Evolutionary conservation across 2,113 vertebrate genomes (phyloP), one percentile per base, ranked within the genome.

Genomic region (Etheostoma cragini): DNA sequence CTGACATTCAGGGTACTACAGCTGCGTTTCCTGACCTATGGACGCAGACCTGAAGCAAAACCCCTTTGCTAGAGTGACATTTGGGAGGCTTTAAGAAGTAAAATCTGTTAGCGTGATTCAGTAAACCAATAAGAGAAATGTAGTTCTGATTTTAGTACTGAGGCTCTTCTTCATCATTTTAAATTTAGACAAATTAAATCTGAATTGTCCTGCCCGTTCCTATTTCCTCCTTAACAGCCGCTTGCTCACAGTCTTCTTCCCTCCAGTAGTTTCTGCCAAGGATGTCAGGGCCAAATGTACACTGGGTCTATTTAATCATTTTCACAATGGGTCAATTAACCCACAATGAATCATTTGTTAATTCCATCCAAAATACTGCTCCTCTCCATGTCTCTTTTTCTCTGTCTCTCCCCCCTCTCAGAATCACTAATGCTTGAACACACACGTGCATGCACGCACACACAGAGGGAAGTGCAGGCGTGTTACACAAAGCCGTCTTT

Each of bases 291-390:
- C 83, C 80, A 82, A 85, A 88, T 78, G 68, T 84, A 76, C 84
- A 75, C 80, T 74, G 82, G 75, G 50, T 89, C 81, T 38, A 64
- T 90, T 90, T 84, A 89, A 91, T 91, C 76, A 77, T 88, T 88
- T 89, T 78, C 72, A 92, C 85, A 88, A 71, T 79, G 70, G 85
- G 84, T 91, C 84, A 88, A 86, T 92, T 84, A 94, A 86, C 81
- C 69, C 66, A 87, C 83, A 92, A 92, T 83, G 86, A 90, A 81
- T 86, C 87, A 85, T 82, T 87, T 90, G 90, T 94, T 90, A 89
- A 87, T 86, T 88, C 67, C 67, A 52, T 82, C 80, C 77, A 33
- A 88, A 87, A 88, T 75, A 35, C 82, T 84, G 68, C 72, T 64
- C 42, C 54, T 88, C 73, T 84, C 85, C 83, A 81, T 72, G 50